Evolutionary conservation across 2,113 vertebrate species (phyloP).

Genomic region (Xenus cinereus): DNA sequence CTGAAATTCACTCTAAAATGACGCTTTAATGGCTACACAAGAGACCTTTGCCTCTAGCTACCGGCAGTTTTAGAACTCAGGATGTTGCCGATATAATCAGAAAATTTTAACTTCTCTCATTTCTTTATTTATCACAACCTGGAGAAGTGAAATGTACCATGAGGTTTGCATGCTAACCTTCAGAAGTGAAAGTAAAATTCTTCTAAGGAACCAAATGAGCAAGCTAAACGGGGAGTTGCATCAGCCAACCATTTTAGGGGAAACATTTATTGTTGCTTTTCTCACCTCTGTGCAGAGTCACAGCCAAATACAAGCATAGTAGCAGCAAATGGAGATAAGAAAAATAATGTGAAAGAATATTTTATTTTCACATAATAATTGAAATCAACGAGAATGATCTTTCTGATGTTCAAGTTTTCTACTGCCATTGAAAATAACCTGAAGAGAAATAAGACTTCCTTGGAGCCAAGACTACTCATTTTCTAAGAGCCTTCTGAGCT

Average conservation of each 20-base stretch:
- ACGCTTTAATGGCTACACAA: neutral
- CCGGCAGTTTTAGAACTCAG: neutral
- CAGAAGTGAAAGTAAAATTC: neutral
- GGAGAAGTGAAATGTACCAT: neutral
- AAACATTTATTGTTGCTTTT: neutral
- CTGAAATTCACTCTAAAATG: neutral
- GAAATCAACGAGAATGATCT: neutral
- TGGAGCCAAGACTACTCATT: neutral
- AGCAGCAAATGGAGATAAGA: slow-evolving; percentile 1
- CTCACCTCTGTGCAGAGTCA: slow-evolving; percentile 15
- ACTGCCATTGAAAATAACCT: neutral
- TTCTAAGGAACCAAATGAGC: neutral
- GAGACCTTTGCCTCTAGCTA: neutral
- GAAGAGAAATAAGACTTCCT: neutral
- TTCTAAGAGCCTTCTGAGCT: neutral
- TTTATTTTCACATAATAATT: neutral
- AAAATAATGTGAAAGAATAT: neutral
- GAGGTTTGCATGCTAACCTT: neutral
- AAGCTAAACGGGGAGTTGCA: neutral
- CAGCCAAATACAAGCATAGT: neutral
- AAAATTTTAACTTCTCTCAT: neutral
- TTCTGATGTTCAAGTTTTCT: neutral
- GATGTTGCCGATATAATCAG: neutral
- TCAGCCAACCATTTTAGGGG: neutral
- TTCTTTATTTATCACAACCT: neutral